Evolutionary conservation across 2,888 invertebrate species (phyloP), one percentile per base, ranked within the genome.

Genomic region (Parascotia fuliginaria): DNA sequence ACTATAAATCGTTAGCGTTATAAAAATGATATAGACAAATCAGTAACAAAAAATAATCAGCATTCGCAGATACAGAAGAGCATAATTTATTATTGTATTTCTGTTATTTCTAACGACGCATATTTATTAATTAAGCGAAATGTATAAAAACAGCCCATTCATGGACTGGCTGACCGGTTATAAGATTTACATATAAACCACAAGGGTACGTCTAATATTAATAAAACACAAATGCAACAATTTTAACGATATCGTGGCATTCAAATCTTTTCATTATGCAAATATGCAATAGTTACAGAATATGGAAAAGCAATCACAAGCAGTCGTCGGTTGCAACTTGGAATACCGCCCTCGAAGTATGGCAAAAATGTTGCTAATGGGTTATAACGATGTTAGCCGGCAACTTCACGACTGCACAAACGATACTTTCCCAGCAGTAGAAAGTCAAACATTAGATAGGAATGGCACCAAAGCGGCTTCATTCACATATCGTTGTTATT

Each of bases 351-450:
- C 75, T 75, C 71, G 55, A 67, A 75, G 68, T 70, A 78, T 73
- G 69, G 71, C 76, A 81, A 77, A 79, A 79, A 83, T 83, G 83
- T 77, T 79, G 77, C 78, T 80, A 85, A 81, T 82, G 77, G 76
- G 73, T 77, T 73, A 76, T 78, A 79, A 79, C 75, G 75, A 77
- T 76, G 79, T 79, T 80, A 76, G 75, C 71, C 74, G 72, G 79
- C 75, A 71, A 73, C 77, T 75, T 65, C 70, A 70, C 73, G 72
- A 75, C 71, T 74, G 68, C 77, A 79, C 81, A 83, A 83, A 84
- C 80, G 81, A 82, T 83, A 87, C 87, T 88, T 89, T 87, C 89
- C 79, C 83, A 85, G 74, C 78, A 66, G 79, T 87, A 89, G 89
- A 89, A 89, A 89, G 89, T 85, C 78, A 82, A 85, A 85, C 83